These are phyloP conservation scores for Apus apus DNA, from an alignment of 2,113 vertebrate genomes.

Conservation along the genomic window DNA sequence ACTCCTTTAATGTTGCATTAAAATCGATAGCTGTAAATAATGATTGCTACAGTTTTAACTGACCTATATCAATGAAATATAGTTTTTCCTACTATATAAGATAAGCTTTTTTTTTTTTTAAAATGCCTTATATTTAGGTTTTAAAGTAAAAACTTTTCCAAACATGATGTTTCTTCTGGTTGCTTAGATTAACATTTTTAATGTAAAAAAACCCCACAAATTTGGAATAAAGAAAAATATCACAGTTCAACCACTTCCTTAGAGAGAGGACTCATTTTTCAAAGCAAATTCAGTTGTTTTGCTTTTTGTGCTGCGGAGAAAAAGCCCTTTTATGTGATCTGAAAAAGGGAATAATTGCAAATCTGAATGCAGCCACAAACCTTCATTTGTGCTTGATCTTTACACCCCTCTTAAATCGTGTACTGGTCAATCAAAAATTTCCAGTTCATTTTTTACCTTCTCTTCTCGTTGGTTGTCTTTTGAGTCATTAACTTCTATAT, in stretches of 20 bases:
- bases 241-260: not conserved
- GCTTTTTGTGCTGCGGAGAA: not conserved
- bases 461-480: not conserved
- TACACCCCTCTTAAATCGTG: not conserved
- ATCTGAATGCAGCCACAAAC: constrained; percentile 23
- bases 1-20: constrained; percentile 60
- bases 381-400: not conserved
- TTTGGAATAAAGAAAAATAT: not conserved
- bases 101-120: not conserved
- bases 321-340: not conserved
- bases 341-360: constrained; percentile 37
- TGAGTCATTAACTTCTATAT: not conserved
- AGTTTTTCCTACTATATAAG: constrained; percentile 27
- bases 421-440: not conserved
- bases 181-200: not conserved
- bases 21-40: constrained; percentile 72
- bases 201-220: not conserved
- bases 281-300: constrained; percentile 57
- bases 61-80: constrained; percentile 49
- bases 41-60: constrained; percentile 58
- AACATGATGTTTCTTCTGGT: not conserved
- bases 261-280: constrained; percentile 4
- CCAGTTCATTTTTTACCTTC: constrained; percentile 25
- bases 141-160: not conserved
- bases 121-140: not conserved